Evolutionary conservation across 2,888 invertebrate genomes (phyloP).

Genomic region (Nasonia oneida): DNA sequence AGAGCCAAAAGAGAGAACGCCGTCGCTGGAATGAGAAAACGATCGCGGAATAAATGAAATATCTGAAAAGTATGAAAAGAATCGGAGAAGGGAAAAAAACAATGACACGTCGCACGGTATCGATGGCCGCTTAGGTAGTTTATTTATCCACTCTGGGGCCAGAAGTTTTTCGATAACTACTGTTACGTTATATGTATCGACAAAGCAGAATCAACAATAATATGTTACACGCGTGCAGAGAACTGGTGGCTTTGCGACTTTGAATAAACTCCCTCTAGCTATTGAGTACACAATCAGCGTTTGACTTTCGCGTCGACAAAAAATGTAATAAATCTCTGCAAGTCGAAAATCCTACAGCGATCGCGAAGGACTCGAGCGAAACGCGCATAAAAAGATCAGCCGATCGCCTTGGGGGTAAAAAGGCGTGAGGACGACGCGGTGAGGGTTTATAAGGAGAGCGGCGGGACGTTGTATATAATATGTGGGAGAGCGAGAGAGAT

Average conservation of each 20-base stretch:
- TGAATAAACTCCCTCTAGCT: too few relatives aligned
- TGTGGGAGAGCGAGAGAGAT: neutral
- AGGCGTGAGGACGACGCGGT: neutral
- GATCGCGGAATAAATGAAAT: constrained; percentile 49
- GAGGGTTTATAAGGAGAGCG: neutral
- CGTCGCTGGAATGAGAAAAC: constrained; percentile 31
- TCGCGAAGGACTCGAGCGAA: neutral
- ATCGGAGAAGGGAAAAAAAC: neutral
- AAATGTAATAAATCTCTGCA: neutral
- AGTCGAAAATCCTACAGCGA: neutral
- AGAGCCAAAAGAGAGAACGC: neutral
- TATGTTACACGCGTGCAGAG: neutral
- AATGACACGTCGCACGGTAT: neutral
- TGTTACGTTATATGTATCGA: neutral
- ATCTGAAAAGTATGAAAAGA: constrained; percentile 48
- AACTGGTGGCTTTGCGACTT: too few relatives aligned
- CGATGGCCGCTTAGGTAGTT: constrained; percentile 12
- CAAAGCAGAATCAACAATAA: neutral
- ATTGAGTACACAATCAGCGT: too few relatives aligned
- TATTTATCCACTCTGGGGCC: neutral
- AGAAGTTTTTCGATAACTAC: neutral
- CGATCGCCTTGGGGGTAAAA: neutral
- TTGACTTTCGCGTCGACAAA: too few relatives aligned
- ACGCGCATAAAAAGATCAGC: neutral
- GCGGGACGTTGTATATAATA: neutral